Evolutionary conservation across 2,888 invertebrate species (phyloP).

Genomic region (Nomada fucata): DNA sequence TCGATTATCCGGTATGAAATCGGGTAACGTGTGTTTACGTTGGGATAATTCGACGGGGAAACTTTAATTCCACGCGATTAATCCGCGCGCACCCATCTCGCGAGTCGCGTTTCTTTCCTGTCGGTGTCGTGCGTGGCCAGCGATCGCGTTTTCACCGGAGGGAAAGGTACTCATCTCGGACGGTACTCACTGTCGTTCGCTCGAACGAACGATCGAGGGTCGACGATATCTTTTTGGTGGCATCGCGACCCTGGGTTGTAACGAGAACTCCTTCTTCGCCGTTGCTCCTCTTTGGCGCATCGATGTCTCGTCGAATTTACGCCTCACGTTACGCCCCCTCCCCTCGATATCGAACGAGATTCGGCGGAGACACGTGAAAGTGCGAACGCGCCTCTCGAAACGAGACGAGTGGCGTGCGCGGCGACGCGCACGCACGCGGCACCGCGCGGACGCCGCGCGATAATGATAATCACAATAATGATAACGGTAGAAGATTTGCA

Average conservation of each 20-base stretch:
- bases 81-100: not conserved
- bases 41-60: conserved; percentile 33
- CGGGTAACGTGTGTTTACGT: conserved; percentile 30
- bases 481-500: conserved; percentile 61
- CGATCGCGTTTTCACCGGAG: not conserved
- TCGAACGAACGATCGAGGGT: no score
- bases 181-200: no score
- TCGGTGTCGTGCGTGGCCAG: no score
- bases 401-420: conserved; percentile 35
- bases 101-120: conserved; percentile 15
- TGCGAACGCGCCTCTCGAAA: conserved; percentile 20
- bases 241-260: no score
- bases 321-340: no score
- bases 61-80: conserved; percentile 41
- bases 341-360: not conserved
- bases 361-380: conserved; percentile 50
- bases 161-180: no score
- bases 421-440: not conserved
- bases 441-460: not conserved
- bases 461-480: conserved; percentile 26
- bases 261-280: no score
- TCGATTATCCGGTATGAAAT: conserved; percentile 50
- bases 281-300: conserved; percentile 63
- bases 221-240: no score
- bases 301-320: not conserved